Conservation (phyloP, 2,888 invertebrate genomes). For the Orchestes rusci region DNA sequence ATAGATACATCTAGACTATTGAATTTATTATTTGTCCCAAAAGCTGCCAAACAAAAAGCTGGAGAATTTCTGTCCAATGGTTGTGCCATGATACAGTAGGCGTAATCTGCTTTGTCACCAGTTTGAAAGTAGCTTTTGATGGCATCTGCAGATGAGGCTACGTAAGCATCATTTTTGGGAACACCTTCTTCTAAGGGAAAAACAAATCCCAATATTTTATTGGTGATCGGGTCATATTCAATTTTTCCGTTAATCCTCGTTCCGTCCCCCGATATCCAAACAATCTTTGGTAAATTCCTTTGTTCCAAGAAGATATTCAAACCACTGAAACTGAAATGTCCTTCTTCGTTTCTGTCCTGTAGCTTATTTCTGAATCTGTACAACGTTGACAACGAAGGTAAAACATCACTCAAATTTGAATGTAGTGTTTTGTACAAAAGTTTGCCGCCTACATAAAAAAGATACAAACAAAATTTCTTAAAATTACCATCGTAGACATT, state of each 20-base stretch:
- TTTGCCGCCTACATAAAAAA: too few species aligned
- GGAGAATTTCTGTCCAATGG: constrained; percentile 7
- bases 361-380: too few species aligned
- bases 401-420: too few species aligned
- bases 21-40: constrained; percentile 8
- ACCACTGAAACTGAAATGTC: too few species aligned
- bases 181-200: constrained; percentile 6
- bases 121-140: constrained; percentile 4
- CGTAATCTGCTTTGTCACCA: constrained; percentile 7
- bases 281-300: constrained; percentile 4
- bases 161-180: constrained; percentile 6
- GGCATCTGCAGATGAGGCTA: constrained; percentile 1
- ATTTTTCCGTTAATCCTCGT: constrained; percentile 7
- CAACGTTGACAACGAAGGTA: too few species aligned
- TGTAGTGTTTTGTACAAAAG: too few species aligned
- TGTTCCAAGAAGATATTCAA: too few species aligned
- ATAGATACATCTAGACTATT: constrained; percentile 5
- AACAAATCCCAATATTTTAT: constrained; percentile 9
- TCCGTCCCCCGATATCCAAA: constrained; percentile 6
- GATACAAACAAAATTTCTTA: too few species aligned
- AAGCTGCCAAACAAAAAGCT: constrained; percentile 9
- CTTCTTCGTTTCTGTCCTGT: too few species aligned
- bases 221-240: constrained; percentile 5
- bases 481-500: too few species aligned
- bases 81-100: constrained; percentile 8